phyloP scores from a whole-genome alignment of 2,797 vertebrate genomes.

The Sarcophilus harrisii region DNA sequence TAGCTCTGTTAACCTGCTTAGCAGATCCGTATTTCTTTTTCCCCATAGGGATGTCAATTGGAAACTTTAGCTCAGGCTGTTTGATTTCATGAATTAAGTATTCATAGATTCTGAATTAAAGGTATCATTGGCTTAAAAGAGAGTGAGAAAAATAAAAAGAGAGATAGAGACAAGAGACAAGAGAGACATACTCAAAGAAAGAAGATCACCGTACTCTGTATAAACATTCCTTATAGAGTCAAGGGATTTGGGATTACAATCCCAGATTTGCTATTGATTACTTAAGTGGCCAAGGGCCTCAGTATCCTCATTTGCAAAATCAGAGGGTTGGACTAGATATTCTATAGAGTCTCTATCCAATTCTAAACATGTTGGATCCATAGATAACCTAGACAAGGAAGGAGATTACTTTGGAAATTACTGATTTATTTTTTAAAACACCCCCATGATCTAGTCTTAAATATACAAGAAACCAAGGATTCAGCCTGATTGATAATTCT shows the following conservation, averaged over 20 bases:
- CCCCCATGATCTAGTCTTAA: background rate
- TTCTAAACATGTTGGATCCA: background rate
- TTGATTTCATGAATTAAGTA: slow-evolving; percentile 42
- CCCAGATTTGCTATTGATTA: background rate
- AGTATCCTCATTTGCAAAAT: background rate
- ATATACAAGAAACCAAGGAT: background rate
- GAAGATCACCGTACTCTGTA: background rate
- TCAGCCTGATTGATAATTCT: background rate
- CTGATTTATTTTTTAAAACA: background rate
- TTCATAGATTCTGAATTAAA: slow-evolving; percentile 39
- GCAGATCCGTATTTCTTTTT: background rate
- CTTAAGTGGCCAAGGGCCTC: background rate
- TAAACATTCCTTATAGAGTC: background rate
- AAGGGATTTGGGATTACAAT: background rate
- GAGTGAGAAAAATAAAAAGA: slow-evolving; percentile 7
- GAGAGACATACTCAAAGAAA: slow-evolving; percentile 32
- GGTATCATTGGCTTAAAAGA: slow-evolving; percentile 37
- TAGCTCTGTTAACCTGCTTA: slow-evolving; percentile 42
- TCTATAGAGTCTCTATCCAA: background rate
- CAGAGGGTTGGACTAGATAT: background rate
- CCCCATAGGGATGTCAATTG: slow-evolving; percentile 22
- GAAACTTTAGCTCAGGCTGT: slow-evolving; percentile 31
- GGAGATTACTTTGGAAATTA: background rate
- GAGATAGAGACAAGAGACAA: slow-evolving; percentile 13
- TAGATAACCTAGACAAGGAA: background rate